Base-by-base conservation (phyloP, 2,888 invertebrate species). In the Physocephala rufipes region DNA sequence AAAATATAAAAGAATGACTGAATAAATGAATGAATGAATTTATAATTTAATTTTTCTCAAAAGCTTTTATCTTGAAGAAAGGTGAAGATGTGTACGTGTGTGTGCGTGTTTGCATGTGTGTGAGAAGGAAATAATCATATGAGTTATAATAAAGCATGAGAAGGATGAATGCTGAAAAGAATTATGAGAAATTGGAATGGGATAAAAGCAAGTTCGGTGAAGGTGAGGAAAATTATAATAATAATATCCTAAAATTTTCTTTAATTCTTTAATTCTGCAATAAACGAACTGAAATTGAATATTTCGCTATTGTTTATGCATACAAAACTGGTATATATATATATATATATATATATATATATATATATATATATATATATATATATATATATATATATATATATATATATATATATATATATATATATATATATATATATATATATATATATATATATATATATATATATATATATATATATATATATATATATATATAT, bases 41-140 rank as follows among this genome's bases (percentile, higher is more conserved):
- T 67, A 67, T 67, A 67, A 67, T 67, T 67, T 67, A 67, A 67
- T 67, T 67, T 67, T 67, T 59, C 45, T 59, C 67, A 67, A 67
- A 67, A 67, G 67, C 67, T 66, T 66, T 66, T 30, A 30, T 62
- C 36, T 62, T 19, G 19, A 19, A 19, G 43, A 30, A 43, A 30
- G 19, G 12, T 21, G n/a, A 53, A 21, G 53, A n/a, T 19, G 53
- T 21, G 53, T 19, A 5, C 1, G 36, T 36, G 36, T 36, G 36
- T 7, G 53, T 12, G 53, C 19, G 21, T 7, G 51, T n/a, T n/a
- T n/a, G n/a, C n/a, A n/a, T n/a, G n/a, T n/a, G n/a, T n/a, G n/a
- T n/a, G n/a, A n/a, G n/a, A n/a, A n/a, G n/a, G n/a, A n/a, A n/a
- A n/a, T n/a, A n/a, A n/a, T n/a, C n/a, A n/a, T n/a, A n/a, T n/a